Conservation (phyloP, 2,888 invertebrate genomes). For the Zaprionus lineosus region DNA sequence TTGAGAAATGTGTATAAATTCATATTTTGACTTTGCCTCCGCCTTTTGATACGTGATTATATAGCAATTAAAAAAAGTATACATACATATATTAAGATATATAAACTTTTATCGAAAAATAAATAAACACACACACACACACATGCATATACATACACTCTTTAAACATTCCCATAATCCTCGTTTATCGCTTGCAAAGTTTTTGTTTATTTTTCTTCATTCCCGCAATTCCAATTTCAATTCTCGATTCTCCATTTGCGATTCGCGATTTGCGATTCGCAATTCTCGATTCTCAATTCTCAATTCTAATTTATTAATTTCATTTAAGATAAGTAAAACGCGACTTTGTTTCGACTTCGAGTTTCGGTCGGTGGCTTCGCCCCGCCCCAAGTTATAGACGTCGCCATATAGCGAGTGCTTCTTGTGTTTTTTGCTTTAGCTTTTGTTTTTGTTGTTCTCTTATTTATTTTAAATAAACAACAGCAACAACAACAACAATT, state of each 20-base stretch:
- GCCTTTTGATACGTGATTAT: constrained; percentile 67
- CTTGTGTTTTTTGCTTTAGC: constrained; percentile 38
- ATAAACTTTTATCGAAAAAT: constrained; percentile 41
- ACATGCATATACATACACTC: constrained; percentile 4
- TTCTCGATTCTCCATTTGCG: constrained; percentile 7
- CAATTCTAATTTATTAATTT: constrained; percentile 75
- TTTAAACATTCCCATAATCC: constrained; percentile 39
- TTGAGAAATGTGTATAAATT: constrained; percentile 8
- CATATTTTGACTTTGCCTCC: constrained; percentile 22
- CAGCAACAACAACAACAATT: constrained; percentile 37
- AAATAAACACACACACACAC: neutral
- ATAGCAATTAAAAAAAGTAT: constrained; percentile 57
- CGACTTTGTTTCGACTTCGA: constrained; percentile 32
- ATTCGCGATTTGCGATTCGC: constrained; percentile 45
- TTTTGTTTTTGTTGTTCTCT: constrained; percentile 30
- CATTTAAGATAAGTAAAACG: constrained; percentile 66
- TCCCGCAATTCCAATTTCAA: constrained; percentile 35
- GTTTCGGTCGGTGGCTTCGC: constrained; percentile 44
- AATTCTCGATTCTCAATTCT: constrained; percentile 24
- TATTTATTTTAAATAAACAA: constrained; percentile 37
- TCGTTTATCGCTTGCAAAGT: constrained; percentile 36
- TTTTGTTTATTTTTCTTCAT: constrained; percentile 26
- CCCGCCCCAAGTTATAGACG: constrained; percentile 71
- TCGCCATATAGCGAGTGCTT: constrained; percentile 30
- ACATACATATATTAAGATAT: constrained; percentile 32